Evolutionary conservation across 2,797 vertebrate genomes (phyloP).

Genomic region (Xenentodon cancila): DNA sequence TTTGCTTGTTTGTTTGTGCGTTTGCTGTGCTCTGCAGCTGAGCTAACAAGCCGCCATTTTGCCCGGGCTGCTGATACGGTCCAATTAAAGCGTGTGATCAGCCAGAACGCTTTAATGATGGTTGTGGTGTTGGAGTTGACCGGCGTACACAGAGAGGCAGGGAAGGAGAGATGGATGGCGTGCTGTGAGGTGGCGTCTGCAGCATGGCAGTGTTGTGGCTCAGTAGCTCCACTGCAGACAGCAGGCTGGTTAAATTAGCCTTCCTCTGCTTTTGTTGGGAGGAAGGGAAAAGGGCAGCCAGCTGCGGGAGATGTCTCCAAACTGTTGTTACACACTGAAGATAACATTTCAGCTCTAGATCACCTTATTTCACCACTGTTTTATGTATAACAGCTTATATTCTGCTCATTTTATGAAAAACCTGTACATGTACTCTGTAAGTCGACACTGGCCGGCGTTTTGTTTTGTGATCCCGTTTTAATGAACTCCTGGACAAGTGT

Average conservation of each 20-base stretch:
- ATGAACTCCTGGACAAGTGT: neutral
- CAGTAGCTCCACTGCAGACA: constrained; percentile 69
- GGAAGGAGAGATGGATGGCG: constrained; percentile 47
- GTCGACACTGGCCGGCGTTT: neutral
- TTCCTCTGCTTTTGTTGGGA: constrained; percentile 44
- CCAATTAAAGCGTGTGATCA: constrained; percentile 87
- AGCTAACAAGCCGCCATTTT: constrained; percentile 83
- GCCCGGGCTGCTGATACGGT: constrained; percentile 65
- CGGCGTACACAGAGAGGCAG: constrained; percentile 49
- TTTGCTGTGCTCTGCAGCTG: constrained; percentile 73
- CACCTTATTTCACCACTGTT: neutral
- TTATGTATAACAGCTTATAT: neutral
- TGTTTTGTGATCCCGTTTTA: neutral
- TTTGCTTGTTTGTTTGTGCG: constrained; percentile 74
- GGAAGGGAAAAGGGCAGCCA: constrained; percentile 34
- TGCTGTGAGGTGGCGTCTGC: constrained; percentile 74
- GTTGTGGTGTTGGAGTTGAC: constrained; percentile 74
- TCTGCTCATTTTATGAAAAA: neutral
- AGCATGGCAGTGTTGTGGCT: constrained; percentile 66
- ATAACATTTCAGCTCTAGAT: neutral
- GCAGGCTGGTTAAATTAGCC: constrained; percentile 66
- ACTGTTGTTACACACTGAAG: constrained; percentile 8
- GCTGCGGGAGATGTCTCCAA: constrained; percentile 23
- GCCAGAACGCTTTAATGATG: constrained; percentile 86
- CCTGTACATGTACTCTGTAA: neutral